A percentile compares a stretch with the other conserved stretches of the same genome.
These are phyloP conservation scores for Chymomyza fuscimana DNA, from an alignment of 2,888 invertebrate genomes.

Conservation along the genomic window DNA sequence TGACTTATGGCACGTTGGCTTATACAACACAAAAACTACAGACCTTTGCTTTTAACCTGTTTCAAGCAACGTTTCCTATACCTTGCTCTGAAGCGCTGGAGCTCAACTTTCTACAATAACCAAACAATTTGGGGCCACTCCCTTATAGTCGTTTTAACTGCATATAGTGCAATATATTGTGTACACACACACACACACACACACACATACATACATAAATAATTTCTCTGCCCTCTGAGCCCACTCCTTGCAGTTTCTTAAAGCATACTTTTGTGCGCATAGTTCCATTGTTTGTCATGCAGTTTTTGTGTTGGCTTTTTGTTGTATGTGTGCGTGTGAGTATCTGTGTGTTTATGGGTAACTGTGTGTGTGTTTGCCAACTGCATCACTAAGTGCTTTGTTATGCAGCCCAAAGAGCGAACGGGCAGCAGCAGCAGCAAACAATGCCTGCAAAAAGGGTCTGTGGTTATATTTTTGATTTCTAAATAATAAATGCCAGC, in stretches of 20 bases:
- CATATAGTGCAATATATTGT: slow-evolving; percentile 45
- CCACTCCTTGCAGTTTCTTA: slow-evolving; percentile 51
- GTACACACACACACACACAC: slow-evolving; percentile 32
- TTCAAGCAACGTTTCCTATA: too few relatives aligned
- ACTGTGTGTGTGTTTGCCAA: slow-evolving; percentile 59
- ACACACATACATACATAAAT: slow-evolving; percentile 21
- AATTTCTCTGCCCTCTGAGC: slow-evolving; percentile 20
- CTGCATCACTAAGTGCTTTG: slow-evolving; percentile 62
- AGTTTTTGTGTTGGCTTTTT: slow-evolving; percentile 29
- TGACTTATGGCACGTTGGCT: not conserved
- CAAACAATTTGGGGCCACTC: not conserved
- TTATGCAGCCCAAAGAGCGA: slow-evolving; percentile 36
- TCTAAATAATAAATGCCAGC: slow-evolving; percentile 62
- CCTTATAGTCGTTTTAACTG: not conserved
- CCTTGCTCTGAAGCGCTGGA: not conserved
- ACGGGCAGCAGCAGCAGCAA: not conserved
- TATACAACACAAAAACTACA: not conserved
- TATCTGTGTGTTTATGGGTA: not conserved
- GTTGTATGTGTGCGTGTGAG: slow-evolving; percentile 13
- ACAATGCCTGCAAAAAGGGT: slow-evolving; percentile 23
- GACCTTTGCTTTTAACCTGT: not conserved
- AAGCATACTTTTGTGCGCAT: slow-evolving; percentile 60
- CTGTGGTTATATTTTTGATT: slow-evolving; percentile 42
- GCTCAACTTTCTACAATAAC: not conserved
- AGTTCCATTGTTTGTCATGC: slow-evolving; percentile 47